Evolutionary conservation across 2,797 vertebrate species (phyloP).

Genomic region (Halcyon smyrnensis): DNA sequence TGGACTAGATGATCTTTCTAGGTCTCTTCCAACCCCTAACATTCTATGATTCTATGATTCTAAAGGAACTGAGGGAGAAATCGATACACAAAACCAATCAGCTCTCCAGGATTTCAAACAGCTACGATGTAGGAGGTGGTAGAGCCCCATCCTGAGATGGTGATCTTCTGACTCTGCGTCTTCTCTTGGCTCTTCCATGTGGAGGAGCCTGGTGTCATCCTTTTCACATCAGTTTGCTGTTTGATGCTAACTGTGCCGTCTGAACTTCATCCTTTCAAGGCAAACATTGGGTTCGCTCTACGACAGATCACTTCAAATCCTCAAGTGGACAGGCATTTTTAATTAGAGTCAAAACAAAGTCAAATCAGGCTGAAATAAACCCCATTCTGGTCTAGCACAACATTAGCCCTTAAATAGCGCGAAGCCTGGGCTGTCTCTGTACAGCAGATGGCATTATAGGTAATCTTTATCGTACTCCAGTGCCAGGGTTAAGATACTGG

Average conservation of each 20-base stretch:
- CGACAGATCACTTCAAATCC: not conserved
- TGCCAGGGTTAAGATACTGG: not conserved
- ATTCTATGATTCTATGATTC: too few relatives aligned
- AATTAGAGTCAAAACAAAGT: conserved; percentile 22
- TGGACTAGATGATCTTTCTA: too few relatives aligned
- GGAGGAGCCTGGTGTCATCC: not conserved
- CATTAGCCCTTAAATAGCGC: not conserved
- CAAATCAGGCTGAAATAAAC: conserved; percentile 40
- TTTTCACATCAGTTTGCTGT: not conserved
- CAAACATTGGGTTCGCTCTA: not conserved
- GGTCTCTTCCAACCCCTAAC: too few relatives aligned
- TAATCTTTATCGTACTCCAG: conserved; percentile 32
- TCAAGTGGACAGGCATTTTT: not conserved
- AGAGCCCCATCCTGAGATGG: not conserved
- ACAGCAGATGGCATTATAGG: conserved; percentile 68
- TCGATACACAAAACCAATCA: not conserved
- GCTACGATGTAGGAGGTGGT: not conserved
- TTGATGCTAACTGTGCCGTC: not conserved
- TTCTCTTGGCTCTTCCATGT: not conserved
- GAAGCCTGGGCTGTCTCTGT: not conserved
- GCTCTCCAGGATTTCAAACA: not conserved
- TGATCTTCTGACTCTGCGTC: not conserved
- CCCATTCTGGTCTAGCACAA: not conserved
- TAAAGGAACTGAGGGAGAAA: not conserved
- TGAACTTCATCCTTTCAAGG: not conserved